A percentile compares a stretch with the other conserved stretches of the same genome.
phyloP scores from a whole-genome alignment of 2,113 vertebrate species.

The Physeter macrocephalus region DNA sequence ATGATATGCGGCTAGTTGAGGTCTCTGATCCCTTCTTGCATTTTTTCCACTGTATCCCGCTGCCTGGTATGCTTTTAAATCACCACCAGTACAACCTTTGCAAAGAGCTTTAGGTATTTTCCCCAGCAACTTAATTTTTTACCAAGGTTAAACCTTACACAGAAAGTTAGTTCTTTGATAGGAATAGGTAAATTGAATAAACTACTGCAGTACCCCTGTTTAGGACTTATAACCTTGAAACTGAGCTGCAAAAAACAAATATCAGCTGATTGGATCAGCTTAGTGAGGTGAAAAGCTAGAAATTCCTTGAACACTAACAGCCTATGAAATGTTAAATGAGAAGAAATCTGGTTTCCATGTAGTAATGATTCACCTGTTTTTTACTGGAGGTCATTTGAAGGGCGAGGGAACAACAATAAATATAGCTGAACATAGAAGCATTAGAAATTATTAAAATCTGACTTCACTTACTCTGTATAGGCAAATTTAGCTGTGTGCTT shows the following conservation, averaged over 20 bases:
- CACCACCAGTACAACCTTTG: neutral
- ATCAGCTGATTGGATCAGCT: constrained; percentile 26
- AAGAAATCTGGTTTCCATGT: constrained; percentile 2
- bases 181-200: neutral
- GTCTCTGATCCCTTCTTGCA: neutral
- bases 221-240: constrained; percentile 35
- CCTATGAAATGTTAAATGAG: neutral
- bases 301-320: constrained; percentile 6
- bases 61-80: neutral
- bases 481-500: neutral
- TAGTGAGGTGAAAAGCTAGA: constrained; percentile 20
- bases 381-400: constrained; percentile 21
- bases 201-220: neutral
- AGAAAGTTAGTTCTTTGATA: constrained; percentile 39
- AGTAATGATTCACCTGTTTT: neutral
- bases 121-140: constrained; percentile 18
- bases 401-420: neutral
- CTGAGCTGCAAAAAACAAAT: neutral
- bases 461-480: neutral
- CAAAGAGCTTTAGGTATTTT: neutral
- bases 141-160: constrained; percentile 25
- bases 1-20: neutral
- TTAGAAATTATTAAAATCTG: constrained; percentile 16
- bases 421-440: neutral
- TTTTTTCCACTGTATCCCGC: neutral